phyloP scores from a whole-genome alignment of 2,113 vertebrate species.

The Pseudorhombus dupliciocellatus region DNA sequence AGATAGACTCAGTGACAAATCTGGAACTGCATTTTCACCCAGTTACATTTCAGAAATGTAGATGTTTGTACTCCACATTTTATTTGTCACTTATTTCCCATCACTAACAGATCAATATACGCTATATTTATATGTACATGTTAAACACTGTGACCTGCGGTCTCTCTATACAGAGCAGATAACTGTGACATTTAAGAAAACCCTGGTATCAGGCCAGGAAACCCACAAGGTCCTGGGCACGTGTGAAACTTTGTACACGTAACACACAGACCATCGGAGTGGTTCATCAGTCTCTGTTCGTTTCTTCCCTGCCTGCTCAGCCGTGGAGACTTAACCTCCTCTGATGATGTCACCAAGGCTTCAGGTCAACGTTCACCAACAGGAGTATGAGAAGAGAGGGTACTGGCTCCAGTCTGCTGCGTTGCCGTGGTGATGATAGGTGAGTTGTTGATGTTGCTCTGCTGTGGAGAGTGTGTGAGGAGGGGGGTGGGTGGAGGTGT shows the following conservation, averaged over 20 bases:
- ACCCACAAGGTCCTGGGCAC: too few species aligned
- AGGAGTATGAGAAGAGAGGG: conserved; percentile 86
- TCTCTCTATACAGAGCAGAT: not conserved
- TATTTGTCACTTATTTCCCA: conserved; percentile 35
- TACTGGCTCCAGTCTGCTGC: conserved; percentile 88
- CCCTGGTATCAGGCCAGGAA: too few species aligned
- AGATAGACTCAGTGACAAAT: not conserved
- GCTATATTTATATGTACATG: not conserved
- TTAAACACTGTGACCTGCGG: too few species aligned
- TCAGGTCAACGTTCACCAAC: conserved; percentile 79
- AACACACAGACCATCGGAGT: not conserved
- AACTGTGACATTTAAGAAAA: not conserved
- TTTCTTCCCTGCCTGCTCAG: not conserved
- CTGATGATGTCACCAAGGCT: not conserved
- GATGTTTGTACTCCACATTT: not conserved
- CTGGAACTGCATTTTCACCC: too few species aligned
- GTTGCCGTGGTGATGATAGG: conserved; percentile 64
- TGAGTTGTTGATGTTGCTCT: conserved; percentile 52
- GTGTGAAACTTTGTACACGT: not conserved
- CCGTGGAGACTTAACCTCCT: not conserved
- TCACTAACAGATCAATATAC: not conserved
- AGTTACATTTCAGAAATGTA: not conserved
- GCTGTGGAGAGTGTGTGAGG: conserved; percentile 10
- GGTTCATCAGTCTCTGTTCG: not conserved
- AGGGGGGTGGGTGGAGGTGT: conserved; percentile 17